Base-by-base conservation (phyloP, 1,140 invertebrate species). In the Drosophila burlai region DNA sequence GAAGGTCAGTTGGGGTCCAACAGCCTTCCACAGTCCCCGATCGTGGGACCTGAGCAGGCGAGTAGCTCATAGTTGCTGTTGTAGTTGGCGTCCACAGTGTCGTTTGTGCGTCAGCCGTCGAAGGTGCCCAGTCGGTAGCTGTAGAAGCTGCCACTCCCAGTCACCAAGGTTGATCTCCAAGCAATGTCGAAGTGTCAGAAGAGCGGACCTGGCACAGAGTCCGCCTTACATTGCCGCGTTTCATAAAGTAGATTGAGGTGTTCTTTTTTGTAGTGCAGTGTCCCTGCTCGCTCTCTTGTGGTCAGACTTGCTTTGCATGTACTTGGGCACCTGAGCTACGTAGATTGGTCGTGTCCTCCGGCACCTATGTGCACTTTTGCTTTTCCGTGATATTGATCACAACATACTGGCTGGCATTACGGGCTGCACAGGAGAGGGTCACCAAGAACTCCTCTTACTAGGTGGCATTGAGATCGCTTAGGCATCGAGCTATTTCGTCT, bases 101-200 rank as follows among this genome's bases (percentile, higher is more conserved):
- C 40, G n/a, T 3, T 72, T 57, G 80, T 78, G 1, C 91, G 78
- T 74, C 72, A 75, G 21, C 91, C 91, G 24, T 92, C 80, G 54
- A 67, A 92, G 24, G 68, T 73, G 15, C 61, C 87, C 55, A 92
- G 31, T 2, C 91, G 80, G 54, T 90, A 92, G 26, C 29, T 71
- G 21, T 81, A 80, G 36, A 58, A 43, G 10, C 38, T 59, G 16
- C 47, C 34, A 4, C 13, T 15, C 16, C 21, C 5, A 29, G 26
- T 6, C 26, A 29, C 26, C 34, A 67, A 13, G 21, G 45, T 46
- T 11, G 43, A 46, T 10, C 26, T 54, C 76, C 78, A 87, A n/a
- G 78, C 40, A 2, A 90, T 18, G 21, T 90, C 62, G 31, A 92
- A 91, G 18, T 80, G 31, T 6, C 92, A 93, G 26, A 92, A 93